Evolutionary conservation across 2,888 invertebrate genomes (phyloP).

Genomic region (Euzophera pinguis): DNA sequence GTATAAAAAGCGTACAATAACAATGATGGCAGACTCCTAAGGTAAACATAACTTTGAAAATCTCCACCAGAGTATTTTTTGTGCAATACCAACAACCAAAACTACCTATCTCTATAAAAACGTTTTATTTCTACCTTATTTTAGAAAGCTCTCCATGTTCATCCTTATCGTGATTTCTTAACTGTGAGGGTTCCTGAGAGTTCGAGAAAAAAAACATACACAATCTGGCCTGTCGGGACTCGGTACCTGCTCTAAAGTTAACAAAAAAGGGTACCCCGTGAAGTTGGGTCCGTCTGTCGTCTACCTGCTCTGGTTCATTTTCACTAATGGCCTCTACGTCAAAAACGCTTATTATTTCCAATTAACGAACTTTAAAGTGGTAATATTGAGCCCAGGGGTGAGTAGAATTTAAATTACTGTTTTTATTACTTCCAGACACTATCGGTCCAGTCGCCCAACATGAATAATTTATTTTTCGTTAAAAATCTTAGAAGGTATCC

Average conservation of each 20-base stretch:
- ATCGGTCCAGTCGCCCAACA: slow-evolving; percentile 41
- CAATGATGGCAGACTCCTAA: background rate
- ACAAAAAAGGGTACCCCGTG: slow-evolving; percentile 60
- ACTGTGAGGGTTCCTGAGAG: slow-evolving; percentile 27
- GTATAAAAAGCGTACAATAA: background rate
- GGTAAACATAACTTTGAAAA: slow-evolving; percentile 10
- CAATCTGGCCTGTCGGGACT: slow-evolving; percentile 53
- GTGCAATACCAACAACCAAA: too few relatives aligned
- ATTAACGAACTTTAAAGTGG: slow-evolving; percentile 64
- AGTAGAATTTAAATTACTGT: slow-evolving; percentile 59
- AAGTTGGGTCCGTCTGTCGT: slow-evolving; percentile 52
- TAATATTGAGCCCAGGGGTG: slow-evolving; percentile 54
- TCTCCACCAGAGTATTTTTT: too few relatives aligned
- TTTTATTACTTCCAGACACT: slow-evolving; percentile 37
- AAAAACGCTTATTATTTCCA: slow-evolving; percentile 66
- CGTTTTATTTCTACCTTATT: slow-evolving; percentile 24
- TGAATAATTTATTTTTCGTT: slow-evolving; percentile 65
- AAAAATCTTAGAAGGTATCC: slow-evolving; percentile 38
- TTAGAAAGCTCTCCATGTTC: slow-evolving; percentile 21
- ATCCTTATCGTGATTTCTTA: slow-evolving; percentile 20
- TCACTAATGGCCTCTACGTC: slow-evolving; percentile 58
- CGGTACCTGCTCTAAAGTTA: slow-evolving; percentile 63
- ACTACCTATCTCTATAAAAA: background rate
- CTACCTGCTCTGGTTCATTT: slow-evolving; percentile 67
- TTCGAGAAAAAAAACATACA: slow-evolving; percentile 51